Evolutionary conservation across 2,888 invertebrate genomes (phyloP).

Genomic region (Meteorus colon): DNA sequence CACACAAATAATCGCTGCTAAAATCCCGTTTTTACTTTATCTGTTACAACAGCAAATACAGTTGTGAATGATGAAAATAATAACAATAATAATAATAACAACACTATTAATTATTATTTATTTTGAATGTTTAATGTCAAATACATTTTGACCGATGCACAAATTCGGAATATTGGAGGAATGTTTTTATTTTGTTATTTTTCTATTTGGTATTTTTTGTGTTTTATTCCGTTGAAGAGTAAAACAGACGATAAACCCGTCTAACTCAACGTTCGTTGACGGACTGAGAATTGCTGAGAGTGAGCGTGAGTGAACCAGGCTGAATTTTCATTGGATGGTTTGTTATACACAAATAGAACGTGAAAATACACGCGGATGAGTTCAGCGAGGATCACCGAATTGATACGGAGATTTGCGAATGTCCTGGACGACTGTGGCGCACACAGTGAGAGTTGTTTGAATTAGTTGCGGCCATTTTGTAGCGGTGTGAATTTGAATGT

Average conservation of each 20-base stretch:
- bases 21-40: not conserved
- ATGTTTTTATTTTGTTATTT: no score
- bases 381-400: not conserved
- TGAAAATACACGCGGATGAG: slow-evolving; percentile 13
- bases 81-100: not conserved
- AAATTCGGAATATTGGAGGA: no score
- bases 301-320: not conserved
- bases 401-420: not conserved
- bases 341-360: not conserved
- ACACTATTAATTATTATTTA: not conserved
- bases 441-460: no score
- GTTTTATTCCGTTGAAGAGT: no score
- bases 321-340: slow-evolving; percentile 6
- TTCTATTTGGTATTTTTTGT: no score
- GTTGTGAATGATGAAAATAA: not conserved
- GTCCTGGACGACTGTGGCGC: not conserved
- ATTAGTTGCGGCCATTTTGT: not conserved
- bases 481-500: not conserved
- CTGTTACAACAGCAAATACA: not conserved
- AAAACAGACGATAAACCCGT: not conserved
- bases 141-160: no score
- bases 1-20: not conserved
- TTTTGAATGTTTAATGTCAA: not conserved
- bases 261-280: not conserved
- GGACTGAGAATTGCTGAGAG: not conserved